These are phyloP conservation scores for Antheraea yamamai DNA, from an alignment of 2,888 invertebrate genomes.

Conservation along the genomic window DNA sequence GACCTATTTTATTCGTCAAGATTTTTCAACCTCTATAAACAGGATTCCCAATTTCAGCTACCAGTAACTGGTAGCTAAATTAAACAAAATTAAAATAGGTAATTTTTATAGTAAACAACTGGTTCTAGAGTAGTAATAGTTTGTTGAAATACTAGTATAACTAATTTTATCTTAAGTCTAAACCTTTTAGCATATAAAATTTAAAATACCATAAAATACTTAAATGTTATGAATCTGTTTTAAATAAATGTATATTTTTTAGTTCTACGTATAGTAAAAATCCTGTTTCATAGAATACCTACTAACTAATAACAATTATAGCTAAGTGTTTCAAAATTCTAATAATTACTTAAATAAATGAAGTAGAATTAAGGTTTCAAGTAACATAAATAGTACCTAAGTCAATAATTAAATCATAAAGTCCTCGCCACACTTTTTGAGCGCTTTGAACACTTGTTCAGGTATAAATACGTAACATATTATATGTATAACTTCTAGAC, in stretches of 20 bases:
- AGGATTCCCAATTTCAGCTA: background rate
- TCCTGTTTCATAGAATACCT: background rate
- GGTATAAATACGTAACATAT: too few species aligned
- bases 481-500: too few species aligned
- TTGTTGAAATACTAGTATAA: background rate
- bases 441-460: too few species aligned
- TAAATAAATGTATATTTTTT: too few species aligned
- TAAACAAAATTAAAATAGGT: background rate
- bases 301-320: background rate
- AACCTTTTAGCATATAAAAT: background rate
- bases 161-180: background rate
- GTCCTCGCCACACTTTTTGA: too few species aligned
- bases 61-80: background rate
- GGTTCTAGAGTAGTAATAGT: background rate
- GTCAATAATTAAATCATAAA: background rate
- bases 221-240: too few species aligned
- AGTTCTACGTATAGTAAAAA: background rate
- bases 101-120: background rate
- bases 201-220: background rate
- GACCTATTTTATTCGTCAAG: background rate
- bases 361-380: background rate
- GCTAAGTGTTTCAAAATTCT: background rate
- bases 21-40: background rate
- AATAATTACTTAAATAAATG: background rate
- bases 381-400: background rate